Evolutionary conservation across 2,888 invertebrate species (phyloP), one percentile per base, ranked within the genome.

Genomic region (Rotaria magnacalcarata): DNA sequence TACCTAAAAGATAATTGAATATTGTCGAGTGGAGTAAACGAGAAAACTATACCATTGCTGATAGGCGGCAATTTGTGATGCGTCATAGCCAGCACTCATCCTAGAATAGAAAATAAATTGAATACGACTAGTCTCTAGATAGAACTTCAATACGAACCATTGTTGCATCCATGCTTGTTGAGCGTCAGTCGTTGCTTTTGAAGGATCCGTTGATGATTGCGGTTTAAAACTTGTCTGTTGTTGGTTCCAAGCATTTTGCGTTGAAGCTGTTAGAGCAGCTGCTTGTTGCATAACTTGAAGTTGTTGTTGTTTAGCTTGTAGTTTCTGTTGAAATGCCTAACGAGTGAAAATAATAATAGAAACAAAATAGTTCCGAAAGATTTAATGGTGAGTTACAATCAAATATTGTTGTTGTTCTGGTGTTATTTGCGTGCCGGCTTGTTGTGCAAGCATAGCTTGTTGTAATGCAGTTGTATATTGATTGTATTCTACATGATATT

Each of bases 381-480:
- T 54, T 54, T 7, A 5, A 21, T 54, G 4, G 3, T 67, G 1
- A 67, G 34, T 34, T 67, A 67, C 67, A n/a, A 80, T 80, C n/a
- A 80, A 47, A 47, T 80, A 80, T 10, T 80, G 80, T 47, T 47
- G 80, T 80, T 80, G 80, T 47, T 80, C 43, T 8, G 80, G n/a
- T 47, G 80, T 47, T n/a, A 80, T 80, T 47, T 43, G 80, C 47
- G 24, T 24, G 11, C 80, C 80, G n/a, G 43, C 7, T 80, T 80
- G 47, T 80, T 80, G 80, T 24, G 80, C 80, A 24, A 24, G 24
- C 80, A 47, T 80, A 10, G 80, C 80, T 47, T 80, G 47, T 47
- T 80, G 43, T 24, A 80, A 80, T 47, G 80, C 80, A 47, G 80
- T 80, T 47, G 80, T 80, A 47, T 80, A 80, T 47, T 80, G 80